These are phyloP conservation scores for Tragelaphus strepsiceros DNA, from an alignment of 2,113 vertebrate species.

Conservation along the genomic window DNA sequence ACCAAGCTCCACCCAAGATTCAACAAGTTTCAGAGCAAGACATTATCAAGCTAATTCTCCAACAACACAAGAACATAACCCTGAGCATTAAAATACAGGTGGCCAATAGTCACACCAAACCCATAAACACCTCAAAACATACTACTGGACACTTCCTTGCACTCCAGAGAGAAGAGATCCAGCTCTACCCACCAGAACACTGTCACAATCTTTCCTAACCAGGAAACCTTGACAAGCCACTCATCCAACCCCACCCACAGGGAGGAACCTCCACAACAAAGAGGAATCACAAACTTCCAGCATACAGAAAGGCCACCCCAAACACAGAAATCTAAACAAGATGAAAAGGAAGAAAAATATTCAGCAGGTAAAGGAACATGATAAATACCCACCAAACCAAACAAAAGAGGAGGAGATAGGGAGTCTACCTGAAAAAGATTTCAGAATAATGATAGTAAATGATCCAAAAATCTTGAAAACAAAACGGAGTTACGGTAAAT, in stretches of 20 bases:
- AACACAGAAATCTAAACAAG: neutral
- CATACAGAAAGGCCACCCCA: neutral
- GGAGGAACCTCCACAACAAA: neutral
- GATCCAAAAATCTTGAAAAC: neutral
- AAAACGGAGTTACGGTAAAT: neutral
- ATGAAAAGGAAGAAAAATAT: neutral
- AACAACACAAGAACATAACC: neutral
- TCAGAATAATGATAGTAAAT: neutral
- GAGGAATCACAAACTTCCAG: neutral
- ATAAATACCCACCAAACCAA: neutral
- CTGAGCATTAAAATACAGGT: neutral
- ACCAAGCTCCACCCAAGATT: neutral
- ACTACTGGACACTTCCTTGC: neutral
- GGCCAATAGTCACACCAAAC: neutral
- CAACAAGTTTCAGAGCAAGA: neutral
- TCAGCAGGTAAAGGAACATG: neutral
- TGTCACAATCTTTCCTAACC: rapidly evolving
- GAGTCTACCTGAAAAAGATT: neutral
- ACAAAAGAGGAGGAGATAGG: neutral
- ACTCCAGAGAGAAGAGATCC: neutral
- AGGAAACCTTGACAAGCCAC: neutral
- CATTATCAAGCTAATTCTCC: neutral
- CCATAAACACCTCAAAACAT: neutral
- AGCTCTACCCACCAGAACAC: neutral
- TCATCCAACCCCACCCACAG: neutral